Conservation (phyloP, 2,113 vertebrate species). For the Elephas maximus region DNA sequence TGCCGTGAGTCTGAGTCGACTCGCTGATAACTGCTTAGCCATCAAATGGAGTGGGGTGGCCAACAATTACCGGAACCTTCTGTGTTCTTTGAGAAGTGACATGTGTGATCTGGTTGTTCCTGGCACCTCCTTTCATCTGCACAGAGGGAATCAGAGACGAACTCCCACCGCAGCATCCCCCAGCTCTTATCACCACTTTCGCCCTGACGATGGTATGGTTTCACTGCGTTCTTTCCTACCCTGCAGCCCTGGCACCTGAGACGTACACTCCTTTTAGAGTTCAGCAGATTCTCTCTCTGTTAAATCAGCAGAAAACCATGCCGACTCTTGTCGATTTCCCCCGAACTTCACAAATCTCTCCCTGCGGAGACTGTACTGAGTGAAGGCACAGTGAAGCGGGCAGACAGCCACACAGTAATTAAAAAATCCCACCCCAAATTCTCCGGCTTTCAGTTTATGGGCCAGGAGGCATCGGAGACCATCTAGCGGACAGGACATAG, state of each 20-base stretch:
- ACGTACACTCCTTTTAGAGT: not conserved
- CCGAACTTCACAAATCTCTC: not conserved
- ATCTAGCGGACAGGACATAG: not conserved
- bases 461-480: not conserved
- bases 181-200: not conserved
- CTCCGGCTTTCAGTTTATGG: not conserved
- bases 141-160: not conserved
- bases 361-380: accelerated
- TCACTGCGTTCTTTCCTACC: not conserved
- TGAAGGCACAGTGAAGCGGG: not conserved
- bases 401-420: not conserved
- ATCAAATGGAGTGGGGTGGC: no score
- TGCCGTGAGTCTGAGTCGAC: no score
- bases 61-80: accelerated
- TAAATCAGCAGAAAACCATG: slow-evolving; percentile 56
- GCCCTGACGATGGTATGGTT: not conserved
- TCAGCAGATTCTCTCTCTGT: slow-evolving; percentile 25
- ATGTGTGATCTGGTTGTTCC: accelerated
- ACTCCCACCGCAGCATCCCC: accelerated
- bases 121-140: not conserved
- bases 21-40: not conserved
- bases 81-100: not conserved
- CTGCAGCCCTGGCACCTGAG: not conserved
- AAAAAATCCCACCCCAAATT: not conserved
- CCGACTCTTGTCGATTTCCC: not conserved